Evolutionary conservation across 1,140 invertebrate genomes (phyloP).

Genomic region (Panonychus citri): DNA sequence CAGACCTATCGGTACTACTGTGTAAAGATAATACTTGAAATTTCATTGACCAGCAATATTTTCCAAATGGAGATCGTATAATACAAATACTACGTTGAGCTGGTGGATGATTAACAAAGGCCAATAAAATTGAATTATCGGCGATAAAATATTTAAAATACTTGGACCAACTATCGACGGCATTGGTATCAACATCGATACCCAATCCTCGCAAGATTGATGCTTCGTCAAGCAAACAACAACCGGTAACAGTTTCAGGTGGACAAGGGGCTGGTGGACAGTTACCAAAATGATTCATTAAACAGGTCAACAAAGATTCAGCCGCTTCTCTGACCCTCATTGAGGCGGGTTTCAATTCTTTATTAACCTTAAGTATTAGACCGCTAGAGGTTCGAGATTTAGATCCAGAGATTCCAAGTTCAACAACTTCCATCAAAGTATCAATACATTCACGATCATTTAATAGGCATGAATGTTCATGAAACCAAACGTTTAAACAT

Average conservation of each 20-base stretch:
- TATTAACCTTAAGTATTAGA: slow-evolving; percentile 55
- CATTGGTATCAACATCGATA: neutral
- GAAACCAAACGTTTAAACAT: slow-evolving; percentile 73
- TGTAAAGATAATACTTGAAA: slow-evolving; percentile 20
- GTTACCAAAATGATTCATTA: slow-evolving; percentile 13
- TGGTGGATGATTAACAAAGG: slow-evolving; percentile 59
- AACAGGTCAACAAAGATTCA: slow-evolving; percentile 59
- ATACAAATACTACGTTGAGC: slow-evolving; percentile 20
- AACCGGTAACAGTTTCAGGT: slow-evolving; percentile 10
- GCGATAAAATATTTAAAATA: slow-evolving; percentile 47
- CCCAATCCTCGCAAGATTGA: slow-evolving; percentile 4
- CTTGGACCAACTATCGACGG: slow-evolving; percentile 2
- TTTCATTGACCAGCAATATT: slow-evolving; percentile 82
- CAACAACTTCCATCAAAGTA: slow-evolving; percentile 82
- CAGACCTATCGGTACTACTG: neutral
- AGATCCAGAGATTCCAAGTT: slow-evolving; percentile 86
- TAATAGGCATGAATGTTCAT: slow-evolving; percentile 49
- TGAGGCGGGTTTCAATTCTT: slow-evolving; percentile 80
- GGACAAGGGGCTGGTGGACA: slow-evolving; percentile 5
- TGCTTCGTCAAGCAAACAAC: slow-evolving; percentile 9
- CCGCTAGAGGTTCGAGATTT: slow-evolving; percentile 37
- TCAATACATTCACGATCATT: slow-evolving; percentile 75
- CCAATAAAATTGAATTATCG: slow-evolving; percentile 66
- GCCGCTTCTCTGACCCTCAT: slow-evolving; percentile 87
- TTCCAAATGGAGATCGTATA: slow-evolving; percentile 68